phyloP scores from a whole-genome alignment of 2,888 invertebrate species.

The Brenthis daphne region DNA sequence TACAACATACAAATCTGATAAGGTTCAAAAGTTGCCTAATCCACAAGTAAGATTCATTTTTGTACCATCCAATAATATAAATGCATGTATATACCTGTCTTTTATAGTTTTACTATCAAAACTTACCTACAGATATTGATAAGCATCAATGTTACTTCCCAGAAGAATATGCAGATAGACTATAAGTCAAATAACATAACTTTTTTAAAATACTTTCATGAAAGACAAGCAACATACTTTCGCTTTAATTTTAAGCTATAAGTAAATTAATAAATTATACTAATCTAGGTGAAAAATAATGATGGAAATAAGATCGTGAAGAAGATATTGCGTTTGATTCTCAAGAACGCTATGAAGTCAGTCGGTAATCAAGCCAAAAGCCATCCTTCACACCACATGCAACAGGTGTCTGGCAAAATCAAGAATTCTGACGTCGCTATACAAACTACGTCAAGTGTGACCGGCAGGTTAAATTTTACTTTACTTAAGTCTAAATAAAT shows the following conservation, averaged over 20 bases:
- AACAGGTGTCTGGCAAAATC: neutral
- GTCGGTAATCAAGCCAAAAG: neutral
- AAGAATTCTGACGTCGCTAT: constrained; percentile 1
- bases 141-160: too few species aligned
- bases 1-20: neutral
- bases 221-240: too few species aligned
- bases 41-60: neutral
- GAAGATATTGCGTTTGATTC: constrained; percentile 3
- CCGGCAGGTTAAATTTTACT: neutral
- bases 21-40: neutral
- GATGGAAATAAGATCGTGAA: constrained; percentile 1
- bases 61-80: too few species aligned
- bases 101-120: too few species aligned
- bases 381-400: neutral
- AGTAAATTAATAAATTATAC: too few species aligned
- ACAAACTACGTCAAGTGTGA: constrained; percentile 1
- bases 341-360: constrained; percentile 1
- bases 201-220: too few species aligned
- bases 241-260: too few species aligned
- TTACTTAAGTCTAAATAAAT: too few species aligned
- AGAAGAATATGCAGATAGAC: too few species aligned
- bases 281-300: neutral
- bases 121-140: too few species aligned
- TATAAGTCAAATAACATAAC: too few species aligned
- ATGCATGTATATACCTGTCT: too few species aligned